Evolutionary conservation across 2,888 invertebrate species (phyloP), one percentile per base, ranked within the genome.

Genomic region (Thumatha senex): DNA sequence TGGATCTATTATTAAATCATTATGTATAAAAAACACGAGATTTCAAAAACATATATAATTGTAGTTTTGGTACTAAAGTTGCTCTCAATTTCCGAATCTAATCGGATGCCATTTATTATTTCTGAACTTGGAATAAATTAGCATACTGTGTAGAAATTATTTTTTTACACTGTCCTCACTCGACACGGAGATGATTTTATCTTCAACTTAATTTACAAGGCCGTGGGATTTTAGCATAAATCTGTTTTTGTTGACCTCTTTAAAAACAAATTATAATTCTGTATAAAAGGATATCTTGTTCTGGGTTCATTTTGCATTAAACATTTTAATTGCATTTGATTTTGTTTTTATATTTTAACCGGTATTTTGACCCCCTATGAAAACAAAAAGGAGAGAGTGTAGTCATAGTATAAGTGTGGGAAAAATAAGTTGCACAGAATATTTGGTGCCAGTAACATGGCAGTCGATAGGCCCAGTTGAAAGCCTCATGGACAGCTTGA

Each of bases 41-140:
- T 2, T 24, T 24, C 2, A 24, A 24, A 24, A 24, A 24, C 18
- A 24, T 24, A 24, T 4, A 24, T 24, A 24, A 24, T 5, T 24
- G 2, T 34, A 14, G 10, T 29, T 39, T n/a, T 46, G 31, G n/a
- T 51, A 46, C 33, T 42, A 24, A 51, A 51, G 50, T 31, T 36
- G 7, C 9, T 31, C 34, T 15, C 24, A 43, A 43, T 60, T 57
- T 24, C 46, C 40, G 46, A 29, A 48, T 43, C 34, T 35, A 40
- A 43, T 33, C 43, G 43, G 43, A 51, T 43, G 54, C 55, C 51
- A 53, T 55, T 64, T 54, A 57, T 56, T 48, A 61, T 58, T 51
- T 12, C 56, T 51, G 48, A 51, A 52, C 52, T 61, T 50, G n/a
- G 51, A 56, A 61, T 58, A 31, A 68, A 64, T 65, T 61, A 56